Conservation (phyloP, 2,797 vertebrate genomes). For the Anolis apletophallus region DNA sequence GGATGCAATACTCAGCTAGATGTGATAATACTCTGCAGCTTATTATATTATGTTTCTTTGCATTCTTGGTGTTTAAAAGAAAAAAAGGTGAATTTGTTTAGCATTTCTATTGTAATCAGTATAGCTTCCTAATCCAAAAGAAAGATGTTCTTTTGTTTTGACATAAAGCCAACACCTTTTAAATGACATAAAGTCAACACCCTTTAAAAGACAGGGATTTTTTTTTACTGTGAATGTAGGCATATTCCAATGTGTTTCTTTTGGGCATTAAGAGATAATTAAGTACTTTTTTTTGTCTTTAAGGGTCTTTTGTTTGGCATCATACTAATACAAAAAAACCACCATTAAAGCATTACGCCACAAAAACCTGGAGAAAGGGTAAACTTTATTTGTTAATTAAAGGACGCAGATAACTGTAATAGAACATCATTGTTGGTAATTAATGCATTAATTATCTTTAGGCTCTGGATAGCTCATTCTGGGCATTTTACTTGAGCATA, state of each 20-base stretch:
- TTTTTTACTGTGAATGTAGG: conserved; percentile 59
- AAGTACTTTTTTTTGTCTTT: conserved; percentile 58
- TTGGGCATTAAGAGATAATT: conserved; percentile 59
- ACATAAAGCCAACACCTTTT: conserved; percentile 14
- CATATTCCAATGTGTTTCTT: conserved; percentile 69
- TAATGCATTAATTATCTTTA: conserved; percentile 29
- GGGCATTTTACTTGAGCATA: neutral
- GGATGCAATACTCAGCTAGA: neutral
- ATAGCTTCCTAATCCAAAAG: neutral
- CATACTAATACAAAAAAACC: conserved; percentile 45
- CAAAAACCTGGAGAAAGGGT: conserved; percentile 52
- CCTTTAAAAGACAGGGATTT: conserved; percentile 42
- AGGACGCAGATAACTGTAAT: conserved; percentile 35
- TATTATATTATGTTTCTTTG: neutral
- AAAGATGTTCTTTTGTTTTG: conserved; percentile 64
- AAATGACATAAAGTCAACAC: conserved; percentile 35
- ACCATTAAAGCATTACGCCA: conserved; percentile 31
- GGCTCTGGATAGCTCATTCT: neutral
- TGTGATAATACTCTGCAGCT: neutral
- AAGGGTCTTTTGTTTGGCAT: conserved; percentile 57
- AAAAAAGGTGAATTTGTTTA: neutral
- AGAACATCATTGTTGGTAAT: neutral
- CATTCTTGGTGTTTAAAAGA: neutral
- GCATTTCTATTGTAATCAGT: neutral
- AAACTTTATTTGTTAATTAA: conserved; percentile 52